phyloP scores from a whole-genome alignment of 2,113 vertebrate species.

The Recurvirostra avosetta region DNA sequence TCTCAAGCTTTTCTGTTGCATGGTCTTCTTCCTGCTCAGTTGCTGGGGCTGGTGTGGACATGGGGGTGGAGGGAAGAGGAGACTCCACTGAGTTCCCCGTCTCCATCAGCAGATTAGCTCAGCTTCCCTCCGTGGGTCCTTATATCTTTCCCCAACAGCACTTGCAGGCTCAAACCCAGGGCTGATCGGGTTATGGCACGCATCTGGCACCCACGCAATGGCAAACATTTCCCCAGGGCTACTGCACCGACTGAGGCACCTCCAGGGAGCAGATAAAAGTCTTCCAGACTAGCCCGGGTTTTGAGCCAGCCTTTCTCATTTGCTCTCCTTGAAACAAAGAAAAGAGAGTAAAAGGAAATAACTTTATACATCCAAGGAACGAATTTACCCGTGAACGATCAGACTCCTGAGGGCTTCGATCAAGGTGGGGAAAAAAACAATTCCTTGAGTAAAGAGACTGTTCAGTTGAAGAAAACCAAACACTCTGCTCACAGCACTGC shows the following conservation, averaged over 20 bases:
- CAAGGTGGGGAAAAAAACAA: neutral
- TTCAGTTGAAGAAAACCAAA: neutral
- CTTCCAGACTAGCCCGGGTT: neutral
- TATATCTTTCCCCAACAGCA: neutral
- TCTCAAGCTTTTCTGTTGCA: neutral
- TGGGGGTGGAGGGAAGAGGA: neutral
- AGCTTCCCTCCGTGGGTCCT: neutral
- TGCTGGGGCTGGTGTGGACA: neutral
- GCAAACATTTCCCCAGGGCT: neutral
- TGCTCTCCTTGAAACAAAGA: neutral
- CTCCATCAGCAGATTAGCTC: neutral
- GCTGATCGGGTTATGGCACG: neutral
- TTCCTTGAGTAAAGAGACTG: slow-evolving; percentile 3
- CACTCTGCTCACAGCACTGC: neutral
- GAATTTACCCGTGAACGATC: neutral
- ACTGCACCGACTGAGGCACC: neutral
- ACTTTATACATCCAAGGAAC: neutral
- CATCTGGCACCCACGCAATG: neutral
- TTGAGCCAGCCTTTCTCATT: neutral
- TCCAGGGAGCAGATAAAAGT: slow-evolving; percentile 12
- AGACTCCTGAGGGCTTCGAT: neutral
- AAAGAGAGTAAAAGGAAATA: slow-evolving; percentile 3
- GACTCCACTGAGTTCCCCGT: rapidly evolving
- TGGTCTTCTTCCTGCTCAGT: neutral
- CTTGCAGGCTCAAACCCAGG: neutral